phyloP scores from a whole-genome alignment of 1,140 invertebrate species.

The Nasonia vitripennis region DNA sequence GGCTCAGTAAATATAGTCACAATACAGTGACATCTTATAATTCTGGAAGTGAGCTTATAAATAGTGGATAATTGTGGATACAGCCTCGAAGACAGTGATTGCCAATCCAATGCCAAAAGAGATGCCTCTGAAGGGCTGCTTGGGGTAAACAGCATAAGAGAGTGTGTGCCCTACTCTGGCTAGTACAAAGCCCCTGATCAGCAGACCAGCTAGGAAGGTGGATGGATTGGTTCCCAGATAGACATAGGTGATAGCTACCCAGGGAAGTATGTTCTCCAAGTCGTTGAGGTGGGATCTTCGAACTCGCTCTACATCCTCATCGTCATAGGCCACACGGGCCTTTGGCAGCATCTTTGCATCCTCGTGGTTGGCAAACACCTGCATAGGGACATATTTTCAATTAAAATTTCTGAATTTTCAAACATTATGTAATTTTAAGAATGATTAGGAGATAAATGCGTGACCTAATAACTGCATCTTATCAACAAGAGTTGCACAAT shows the following conservation, averaged over 20 bases:
- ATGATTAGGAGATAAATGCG: not conserved
- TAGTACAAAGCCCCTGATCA: slow-evolving; percentile 79
- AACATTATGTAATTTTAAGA: not conserved
- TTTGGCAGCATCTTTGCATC: slow-evolving; percentile 67
- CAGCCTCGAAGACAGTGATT: slow-evolving; percentile 76
- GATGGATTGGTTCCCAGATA: slow-evolving; percentile 79
- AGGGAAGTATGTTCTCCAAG: slow-evolving; percentile 82
- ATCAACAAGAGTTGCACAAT: not conserved
- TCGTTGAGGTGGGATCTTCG: slow-evolving; percentile 83
- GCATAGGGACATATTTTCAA: slow-evolving; percentile 17
- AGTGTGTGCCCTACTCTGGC: slow-evolving; percentile 79
- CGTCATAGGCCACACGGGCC: slow-evolving; percentile 73
- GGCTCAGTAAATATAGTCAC: slow-evolving; percentile 42
- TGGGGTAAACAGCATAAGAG: slow-evolving; percentile 76
- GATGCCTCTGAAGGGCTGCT: slow-evolving; percentile 78
- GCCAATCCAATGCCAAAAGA: slow-evolving; percentile 73
- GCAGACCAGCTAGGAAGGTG: slow-evolving; percentile 73
- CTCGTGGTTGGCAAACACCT: slow-evolving; percentile 79
- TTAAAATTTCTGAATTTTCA: not conserved
- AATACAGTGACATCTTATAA: not conserved
- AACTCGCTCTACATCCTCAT: slow-evolving; percentile 78
- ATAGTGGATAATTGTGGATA: slow-evolving; percentile 69
- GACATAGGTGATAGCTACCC: slow-evolving; percentile 77
- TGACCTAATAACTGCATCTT: not conserved
- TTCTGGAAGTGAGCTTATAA: slow-evolving; percentile 10